Conservation (phyloP, 2,797 vertebrate species). For the Staurois parvus region DNA sequence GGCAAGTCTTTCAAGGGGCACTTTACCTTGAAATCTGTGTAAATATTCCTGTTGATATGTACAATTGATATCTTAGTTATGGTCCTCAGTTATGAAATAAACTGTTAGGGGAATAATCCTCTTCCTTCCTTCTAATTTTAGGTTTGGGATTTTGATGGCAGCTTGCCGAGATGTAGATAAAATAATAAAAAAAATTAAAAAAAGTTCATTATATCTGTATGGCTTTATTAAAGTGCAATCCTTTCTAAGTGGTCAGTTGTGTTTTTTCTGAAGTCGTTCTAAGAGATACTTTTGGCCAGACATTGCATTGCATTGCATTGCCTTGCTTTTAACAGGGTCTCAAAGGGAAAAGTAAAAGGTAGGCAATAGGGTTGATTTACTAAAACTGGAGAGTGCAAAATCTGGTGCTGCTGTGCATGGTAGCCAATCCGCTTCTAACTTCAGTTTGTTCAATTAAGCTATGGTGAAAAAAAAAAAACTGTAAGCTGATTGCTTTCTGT, state of each 20-base stretch:
- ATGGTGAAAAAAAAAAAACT: too few species aligned
- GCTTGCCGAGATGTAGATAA: slow-evolving; percentile 22
- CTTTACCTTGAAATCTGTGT: not conserved
- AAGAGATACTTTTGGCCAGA: not conserved
- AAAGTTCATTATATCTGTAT: slow-evolving; percentile 10
- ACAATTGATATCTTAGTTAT: not conserved
- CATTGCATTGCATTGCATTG: too few species aligned
- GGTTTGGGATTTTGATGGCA: not conserved
- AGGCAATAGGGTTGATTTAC: too few species aligned
- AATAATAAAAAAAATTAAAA: not conserved
- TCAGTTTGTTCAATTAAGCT: too few species aligned
- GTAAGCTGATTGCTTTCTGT: too few species aligned
- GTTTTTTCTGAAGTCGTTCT: not conserved
- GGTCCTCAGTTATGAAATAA: not conserved
- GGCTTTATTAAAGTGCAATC: slow-evolving; percentile 32
- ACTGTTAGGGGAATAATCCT: not conserved
- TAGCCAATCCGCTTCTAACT: too few species aligned
- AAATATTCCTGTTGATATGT: not conserved
- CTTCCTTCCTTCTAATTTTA: not conserved
- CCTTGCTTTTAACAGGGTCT: too few species aligned
- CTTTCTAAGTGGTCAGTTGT: slow-evolving; percentile 16
- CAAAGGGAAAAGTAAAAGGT: too few species aligned
- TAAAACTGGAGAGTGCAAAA: too few species aligned
- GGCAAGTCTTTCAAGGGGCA: not conserved
- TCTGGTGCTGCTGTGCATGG: too few species aligned